phyloP scores from a whole-genome alignment of 1,140 invertebrate genomes.

The Caerostris extrusa region DNA sequence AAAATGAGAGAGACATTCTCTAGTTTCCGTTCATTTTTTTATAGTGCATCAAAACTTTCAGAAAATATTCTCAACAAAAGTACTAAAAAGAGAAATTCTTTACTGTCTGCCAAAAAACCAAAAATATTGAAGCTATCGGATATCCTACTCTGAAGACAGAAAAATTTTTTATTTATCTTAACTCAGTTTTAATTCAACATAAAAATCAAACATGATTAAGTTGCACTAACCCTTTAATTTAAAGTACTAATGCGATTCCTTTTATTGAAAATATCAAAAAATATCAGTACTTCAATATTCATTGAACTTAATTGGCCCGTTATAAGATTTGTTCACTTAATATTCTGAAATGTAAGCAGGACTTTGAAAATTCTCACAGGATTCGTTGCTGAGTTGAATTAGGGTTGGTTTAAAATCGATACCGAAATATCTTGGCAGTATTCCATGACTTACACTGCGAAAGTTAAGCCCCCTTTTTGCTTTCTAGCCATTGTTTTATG shows the following conservation, averaged over 20 bases:
- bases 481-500: background rate
- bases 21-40: too few species aligned
- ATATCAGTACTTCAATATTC: background rate
- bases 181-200: background rate
- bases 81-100: too few species aligned
- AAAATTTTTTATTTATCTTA: background rate
- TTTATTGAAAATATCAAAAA: background rate
- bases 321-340: background rate
- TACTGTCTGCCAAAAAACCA: too few species aligned
- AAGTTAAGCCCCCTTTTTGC: background rate
- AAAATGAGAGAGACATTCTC: too few species aligned
- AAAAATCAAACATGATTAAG: background rate
- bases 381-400: background rate
- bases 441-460: background rate
- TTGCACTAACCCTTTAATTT: background rate
- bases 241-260: background rate
- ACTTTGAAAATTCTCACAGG: background rate
- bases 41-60: too few species aligned
- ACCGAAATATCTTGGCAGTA: constrained; percentile 8
- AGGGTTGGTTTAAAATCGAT: constrained; percentile 12
- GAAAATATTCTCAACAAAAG: too few species aligned
- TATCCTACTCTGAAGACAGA: background rate
- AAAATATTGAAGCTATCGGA: too few species aligned
- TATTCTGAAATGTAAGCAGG: background rate
- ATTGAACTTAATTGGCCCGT: background rate